Conservation (phyloP, 2,797 vertebrate genomes). For the Octomys mimax region DNA sequence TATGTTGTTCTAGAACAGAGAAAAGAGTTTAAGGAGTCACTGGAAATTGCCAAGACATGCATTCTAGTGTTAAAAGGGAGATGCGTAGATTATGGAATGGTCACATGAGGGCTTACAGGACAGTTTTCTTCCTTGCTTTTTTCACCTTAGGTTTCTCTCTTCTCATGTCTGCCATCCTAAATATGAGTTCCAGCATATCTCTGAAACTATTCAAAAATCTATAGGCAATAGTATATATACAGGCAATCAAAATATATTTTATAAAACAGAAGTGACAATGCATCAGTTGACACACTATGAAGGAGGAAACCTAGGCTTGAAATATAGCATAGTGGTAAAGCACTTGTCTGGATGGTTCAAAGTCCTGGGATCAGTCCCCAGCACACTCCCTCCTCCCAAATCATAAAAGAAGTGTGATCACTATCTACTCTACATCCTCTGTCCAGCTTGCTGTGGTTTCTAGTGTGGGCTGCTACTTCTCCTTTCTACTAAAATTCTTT, state of each 20-base stretch:
- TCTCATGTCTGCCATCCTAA: not conserved
- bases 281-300: not conserved
- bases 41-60: not conserved
- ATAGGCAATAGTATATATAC: rapidly evolving
- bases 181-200: not conserved
- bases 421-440: not conserved
- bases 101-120: not conserved
- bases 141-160: not conserved
- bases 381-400: not conserved
- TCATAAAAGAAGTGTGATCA: not conserved
- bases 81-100: not conserved
- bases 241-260: not conserved
- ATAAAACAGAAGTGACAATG: not conserved
- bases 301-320: not conserved
- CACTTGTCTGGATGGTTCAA: not conserved
- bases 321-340: not conserved
- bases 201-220: not conserved
- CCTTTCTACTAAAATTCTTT: not conserved
- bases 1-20: not conserved
- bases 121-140: not conserved
- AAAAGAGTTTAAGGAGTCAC: not conserved
- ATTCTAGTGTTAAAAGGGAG: not conserved
- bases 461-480: not conserved
- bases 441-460: not conserved
- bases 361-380: not conserved